These are phyloP conservation scores for Bugulina stolonifera DNA, from an alignment of 2,888 invertebrate species.

Conservation along the genomic window DNA sequence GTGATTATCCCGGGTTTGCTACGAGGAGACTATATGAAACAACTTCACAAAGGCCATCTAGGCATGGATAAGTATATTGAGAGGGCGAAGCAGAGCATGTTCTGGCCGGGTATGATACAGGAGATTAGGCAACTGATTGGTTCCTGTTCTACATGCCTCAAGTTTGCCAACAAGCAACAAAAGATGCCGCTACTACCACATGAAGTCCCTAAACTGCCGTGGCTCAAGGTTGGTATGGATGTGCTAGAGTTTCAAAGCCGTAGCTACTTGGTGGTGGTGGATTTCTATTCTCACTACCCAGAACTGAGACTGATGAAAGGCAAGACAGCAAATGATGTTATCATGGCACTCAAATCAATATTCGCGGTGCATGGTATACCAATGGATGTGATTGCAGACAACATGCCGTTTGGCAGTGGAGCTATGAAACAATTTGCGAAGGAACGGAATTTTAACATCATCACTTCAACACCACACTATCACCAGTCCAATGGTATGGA, in stretches of 20 bases:
- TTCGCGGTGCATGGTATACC: conserved; percentile 18
- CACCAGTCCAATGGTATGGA: conserved; percentile 1
- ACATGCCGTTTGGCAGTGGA: background rate
- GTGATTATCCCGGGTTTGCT: too few species aligned
- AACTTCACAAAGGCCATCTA: too few species aligned
- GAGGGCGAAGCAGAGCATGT: background rate
- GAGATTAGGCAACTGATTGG: background rate
- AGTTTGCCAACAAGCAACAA: too few species aligned
- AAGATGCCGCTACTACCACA: background rate
- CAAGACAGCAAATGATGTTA: background rate
- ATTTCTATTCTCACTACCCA: conserved; percentile 16
- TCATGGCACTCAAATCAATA: background rate
- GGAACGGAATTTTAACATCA: conserved; percentile 1
- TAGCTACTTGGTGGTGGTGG: background rate
- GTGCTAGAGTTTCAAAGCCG: background rate
- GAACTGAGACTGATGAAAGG: background rate
- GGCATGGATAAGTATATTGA: too few species aligned
- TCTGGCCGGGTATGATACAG: background rate
- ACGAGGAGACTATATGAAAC: too few species aligned
- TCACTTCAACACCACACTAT: background rate
- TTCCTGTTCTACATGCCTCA: background rate
- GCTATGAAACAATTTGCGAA: background rate
- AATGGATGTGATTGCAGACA: conserved; percentile 6
- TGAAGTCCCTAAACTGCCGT: background rate
- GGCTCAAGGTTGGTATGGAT: conserved; percentile 13